These are phyloP conservation scores for Ellobius talpinus DNA, from an alignment of 2,113 vertebrate genomes.

Conservation along the genomic window DNA sequence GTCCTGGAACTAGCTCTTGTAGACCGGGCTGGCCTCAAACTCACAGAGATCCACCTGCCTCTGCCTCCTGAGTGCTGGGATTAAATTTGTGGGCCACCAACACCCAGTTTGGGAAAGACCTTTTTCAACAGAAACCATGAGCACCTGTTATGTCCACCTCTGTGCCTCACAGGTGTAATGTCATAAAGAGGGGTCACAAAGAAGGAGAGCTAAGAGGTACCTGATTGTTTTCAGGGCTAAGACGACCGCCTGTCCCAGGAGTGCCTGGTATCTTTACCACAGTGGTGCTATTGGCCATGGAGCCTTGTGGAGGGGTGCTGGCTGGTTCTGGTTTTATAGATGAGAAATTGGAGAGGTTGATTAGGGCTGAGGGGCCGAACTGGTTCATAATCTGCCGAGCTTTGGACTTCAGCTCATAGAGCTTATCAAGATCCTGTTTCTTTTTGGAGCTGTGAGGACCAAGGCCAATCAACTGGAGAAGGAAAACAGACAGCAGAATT, in stretches of 20 bases:
- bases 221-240: slow-evolving; percentile 97
- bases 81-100: not conserved
- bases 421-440: slow-evolving; percentile 88
- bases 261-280: slow-evolving; percentile 90
- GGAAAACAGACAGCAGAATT: slow-evolving; percentile 65
- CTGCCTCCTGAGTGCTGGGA: not conserved
- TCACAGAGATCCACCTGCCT: not conserved
- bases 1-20: not conserved
- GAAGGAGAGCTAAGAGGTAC: slow-evolving; percentile 81
- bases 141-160: not conserved
- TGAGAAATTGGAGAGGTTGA: slow-evolving; percentile 92
- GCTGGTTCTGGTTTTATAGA: slow-evolving; percentile 89
- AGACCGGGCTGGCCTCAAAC: not conserved
- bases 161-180: not conserved
- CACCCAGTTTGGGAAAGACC: not conserved
- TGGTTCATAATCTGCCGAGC: slow-evolving; percentile 93
- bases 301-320: slow-evolving; percentile 88
- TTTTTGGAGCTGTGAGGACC: slow-evolving; percentile 88
- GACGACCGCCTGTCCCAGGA: slow-evolving; percentile 89
- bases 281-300: slow-evolving; percentile 95
- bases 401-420: slow-evolving; percentile 89
- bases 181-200: not conserved
- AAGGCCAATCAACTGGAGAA: slow-evolving; percentile 87
- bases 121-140: slow-evolving; percentile 40
- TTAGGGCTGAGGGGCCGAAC: slow-evolving; percentile 91